Conservation (phyloP, 2,113 vertebrate genomes). For the Misgurnus mizolepis region DNA sequence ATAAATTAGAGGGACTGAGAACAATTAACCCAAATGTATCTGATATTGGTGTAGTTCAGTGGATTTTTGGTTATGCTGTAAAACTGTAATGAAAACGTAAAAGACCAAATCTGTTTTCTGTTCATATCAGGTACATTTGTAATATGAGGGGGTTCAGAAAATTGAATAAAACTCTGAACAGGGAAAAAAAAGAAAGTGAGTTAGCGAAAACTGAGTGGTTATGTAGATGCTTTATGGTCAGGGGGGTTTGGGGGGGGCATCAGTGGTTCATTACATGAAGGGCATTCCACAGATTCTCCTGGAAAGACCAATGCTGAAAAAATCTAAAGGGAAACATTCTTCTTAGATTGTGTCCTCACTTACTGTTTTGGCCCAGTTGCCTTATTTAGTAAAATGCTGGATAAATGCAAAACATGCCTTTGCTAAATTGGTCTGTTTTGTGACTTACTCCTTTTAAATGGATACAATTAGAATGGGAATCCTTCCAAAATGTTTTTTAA, state of each 20-base stretch:
- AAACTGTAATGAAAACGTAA: not conserved
- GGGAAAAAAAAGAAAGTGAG: slow-evolving; percentile 4
- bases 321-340: slow-evolving; percentile 62
- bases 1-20: not conserved
- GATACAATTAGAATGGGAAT: not conserved
- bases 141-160: not conserved
- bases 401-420: slow-evolving; percentile 52
- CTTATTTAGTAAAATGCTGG: slow-evolving; percentile 71
- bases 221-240: slow-evolving; percentile 56
- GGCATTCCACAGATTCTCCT: slow-evolving; percentile 74
- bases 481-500: slow-evolving; percentile 28
- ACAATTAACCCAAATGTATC: not conserved
- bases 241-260: slow-evolving; percentile 52
- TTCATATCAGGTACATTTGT: not conserved
- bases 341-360: slow-evolving; percentile 60
- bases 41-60: not conserved
- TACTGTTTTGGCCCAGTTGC: slow-evolving; percentile 65
- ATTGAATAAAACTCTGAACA: not conserved
- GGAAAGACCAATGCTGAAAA: slow-evolving; percentile 33
- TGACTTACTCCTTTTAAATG: slow-evolving; percentile 17
- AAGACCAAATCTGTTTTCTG: not conserved
- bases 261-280: slow-evolving; percentile 54
- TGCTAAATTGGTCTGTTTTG: slow-evolving; percentile 27
- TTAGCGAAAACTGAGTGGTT: slow-evolving; percentile 23
- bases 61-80: not conserved